These are phyloP conservation scores for Orientallactaga sibirica DNA, from an alignment of 2,797 vertebrate species.

Conservation along the genomic window DNA sequence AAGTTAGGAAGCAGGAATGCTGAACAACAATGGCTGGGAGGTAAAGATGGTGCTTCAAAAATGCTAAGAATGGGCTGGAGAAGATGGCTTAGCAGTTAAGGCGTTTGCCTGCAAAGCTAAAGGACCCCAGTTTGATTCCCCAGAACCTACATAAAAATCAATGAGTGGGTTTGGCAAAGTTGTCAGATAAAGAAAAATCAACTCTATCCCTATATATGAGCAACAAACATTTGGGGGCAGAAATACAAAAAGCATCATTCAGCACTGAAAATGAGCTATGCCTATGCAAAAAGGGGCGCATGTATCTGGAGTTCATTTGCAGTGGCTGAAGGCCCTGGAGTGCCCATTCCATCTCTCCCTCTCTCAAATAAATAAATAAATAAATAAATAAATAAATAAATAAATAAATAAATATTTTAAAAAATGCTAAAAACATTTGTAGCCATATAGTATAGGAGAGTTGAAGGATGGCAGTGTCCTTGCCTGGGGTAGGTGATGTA, in stretches of 20 bases:
- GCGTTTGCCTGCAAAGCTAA: too few species aligned
- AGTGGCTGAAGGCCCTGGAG: too few species aligned
- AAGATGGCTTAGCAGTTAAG: too few species aligned
- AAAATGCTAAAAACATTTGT: background rate
- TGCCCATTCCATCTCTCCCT: too few species aligned
- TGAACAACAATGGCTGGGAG: too few species aligned
- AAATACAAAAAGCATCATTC: background rate
- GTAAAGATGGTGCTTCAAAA: background rate
- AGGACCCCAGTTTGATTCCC: too few species aligned
- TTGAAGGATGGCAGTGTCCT: background rate
- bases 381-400: too few species aligned
- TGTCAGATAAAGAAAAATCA: slow-evolving; percentile 23
- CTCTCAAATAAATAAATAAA: too few species aligned
- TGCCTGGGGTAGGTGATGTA: background rate
- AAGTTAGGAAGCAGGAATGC: background rate
- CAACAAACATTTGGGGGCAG: background rate
- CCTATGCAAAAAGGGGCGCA: too few species aligned
- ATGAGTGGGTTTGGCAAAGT: slow-evolving; percentile 1
- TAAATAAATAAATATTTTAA: too few species aligned
- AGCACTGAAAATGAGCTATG: too few species aligned
- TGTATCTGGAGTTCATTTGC: too few species aligned
- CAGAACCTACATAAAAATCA: background rate
- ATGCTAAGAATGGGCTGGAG: background rate
- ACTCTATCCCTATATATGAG: background rate
- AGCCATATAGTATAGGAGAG: background rate